These are phyloP conservation scores for Eriosoma lanigerum DNA, from an alignment of 1,140 invertebrate species.

Conservation along the genomic window DNA sequence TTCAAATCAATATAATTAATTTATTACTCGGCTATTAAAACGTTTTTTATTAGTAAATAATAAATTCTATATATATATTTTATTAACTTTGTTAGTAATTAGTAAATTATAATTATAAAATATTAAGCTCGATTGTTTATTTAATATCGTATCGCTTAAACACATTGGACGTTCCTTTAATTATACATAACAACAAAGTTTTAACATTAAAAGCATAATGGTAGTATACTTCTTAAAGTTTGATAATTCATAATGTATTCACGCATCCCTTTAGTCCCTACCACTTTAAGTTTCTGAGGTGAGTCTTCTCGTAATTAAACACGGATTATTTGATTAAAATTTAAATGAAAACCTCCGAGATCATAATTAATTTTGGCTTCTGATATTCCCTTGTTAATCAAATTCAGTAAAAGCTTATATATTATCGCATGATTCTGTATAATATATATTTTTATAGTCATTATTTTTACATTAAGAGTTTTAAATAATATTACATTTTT, in stretches of 20 bases:
- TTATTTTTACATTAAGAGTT: too few relatives aligned
- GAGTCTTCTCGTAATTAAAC: conserved; percentile 19
- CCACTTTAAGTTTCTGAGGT: conserved; percentile 11
- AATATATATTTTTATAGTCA: too few relatives aligned
- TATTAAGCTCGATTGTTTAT: too few relatives aligned
- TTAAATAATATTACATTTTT: not conserved
- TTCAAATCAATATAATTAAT: too few relatives aligned
- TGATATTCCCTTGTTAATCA: conserved; percentile 31
- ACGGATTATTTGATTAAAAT: conserved; percentile 46
- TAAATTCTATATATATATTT: too few relatives aligned
- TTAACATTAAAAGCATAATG: conserved; percentile 3
- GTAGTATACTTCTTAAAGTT: conserved; percentile 29
- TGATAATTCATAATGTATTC: conserved; percentile 40
- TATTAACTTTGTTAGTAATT: too few relatives aligned
- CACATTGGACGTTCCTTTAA: not conserved
- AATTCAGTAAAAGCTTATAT: conserved; percentile 4
- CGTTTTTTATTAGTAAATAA: too few relatives aligned
- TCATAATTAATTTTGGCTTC: conserved; percentile 33
- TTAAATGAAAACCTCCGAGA: conserved; percentile 20
- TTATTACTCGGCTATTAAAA: too few relatives aligned
- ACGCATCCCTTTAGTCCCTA: not conserved
- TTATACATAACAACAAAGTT: conserved; percentile 16
- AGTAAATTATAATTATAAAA: too few relatives aligned
- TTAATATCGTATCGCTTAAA: not conserved
- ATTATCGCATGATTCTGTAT: not conserved